A percentile compares a stretch with the other conserved stretches of the same genome.
phyloP scores from a whole-genome alignment of 2,888 invertebrate species.

The Cerastis leucographa region DNA sequence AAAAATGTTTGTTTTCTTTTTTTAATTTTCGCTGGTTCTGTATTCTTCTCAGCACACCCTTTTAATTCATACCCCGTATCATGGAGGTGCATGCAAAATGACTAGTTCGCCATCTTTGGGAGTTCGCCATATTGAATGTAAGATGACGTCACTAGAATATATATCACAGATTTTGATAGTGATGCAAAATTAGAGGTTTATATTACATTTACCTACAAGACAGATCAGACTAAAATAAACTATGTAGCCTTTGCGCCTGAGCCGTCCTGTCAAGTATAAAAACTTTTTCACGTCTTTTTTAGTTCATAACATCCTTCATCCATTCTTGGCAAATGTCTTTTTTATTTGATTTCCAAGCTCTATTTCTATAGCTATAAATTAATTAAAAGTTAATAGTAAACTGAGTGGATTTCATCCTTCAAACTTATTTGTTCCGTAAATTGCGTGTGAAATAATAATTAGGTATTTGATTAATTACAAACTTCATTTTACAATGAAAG shows the following conservation, averaged over 20 bases:
- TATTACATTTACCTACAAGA: background rate
- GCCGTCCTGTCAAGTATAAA: background rate
- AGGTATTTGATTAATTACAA: conserved; percentile 9
- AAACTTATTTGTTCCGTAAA: background rate
- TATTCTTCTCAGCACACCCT: background rate
- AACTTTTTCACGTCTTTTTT: background rate
- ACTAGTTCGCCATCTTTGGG: background rate
- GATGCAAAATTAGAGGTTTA: background rate
- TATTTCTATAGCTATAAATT: background rate
- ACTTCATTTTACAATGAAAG: conserved; percentile 8
- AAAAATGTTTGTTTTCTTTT: background rate
- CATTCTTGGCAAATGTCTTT: background rate
- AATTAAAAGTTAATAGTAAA: background rate
- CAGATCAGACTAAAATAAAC: too few relatives aligned
- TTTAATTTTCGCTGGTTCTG: background rate
- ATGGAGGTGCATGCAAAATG: background rate
- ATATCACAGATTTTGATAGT: background rate
- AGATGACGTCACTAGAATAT: background rate
- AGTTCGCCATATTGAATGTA: background rate
- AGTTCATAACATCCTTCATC: background rate
- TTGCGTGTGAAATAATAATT: conserved; percentile 24
- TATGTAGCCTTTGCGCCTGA: too few relatives aligned
- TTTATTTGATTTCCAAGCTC: background rate
- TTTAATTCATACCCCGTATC: background rate
- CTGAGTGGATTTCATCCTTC: background rate